These are phyloP conservation scores for Rhinoptilus africanus DNA, from an alignment of 2,113 vertebrate species.

Conservation along the genomic window DNA sequence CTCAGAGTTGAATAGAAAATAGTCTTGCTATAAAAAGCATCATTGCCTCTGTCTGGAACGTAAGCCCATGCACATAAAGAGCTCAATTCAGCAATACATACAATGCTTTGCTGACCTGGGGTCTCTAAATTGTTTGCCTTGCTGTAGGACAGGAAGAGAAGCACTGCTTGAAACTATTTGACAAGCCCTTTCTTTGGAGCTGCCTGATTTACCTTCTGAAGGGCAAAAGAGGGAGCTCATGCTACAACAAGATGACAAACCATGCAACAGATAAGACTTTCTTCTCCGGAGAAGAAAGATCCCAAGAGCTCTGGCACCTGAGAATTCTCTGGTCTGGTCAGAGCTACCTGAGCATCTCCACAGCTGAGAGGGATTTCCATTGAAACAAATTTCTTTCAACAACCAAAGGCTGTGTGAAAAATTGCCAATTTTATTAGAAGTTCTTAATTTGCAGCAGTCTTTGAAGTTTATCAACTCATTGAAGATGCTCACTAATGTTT, in stretches of 20 bases:
- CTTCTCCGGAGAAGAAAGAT: background rate
- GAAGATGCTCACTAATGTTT: background rate
- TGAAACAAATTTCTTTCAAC: background rate
- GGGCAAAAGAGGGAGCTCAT: constrained; percentile 52
- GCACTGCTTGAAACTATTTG: background rate
- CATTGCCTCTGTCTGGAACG: background rate
- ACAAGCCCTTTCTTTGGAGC: background rate
- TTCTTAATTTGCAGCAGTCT: background rate
- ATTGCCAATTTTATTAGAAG: background rate
- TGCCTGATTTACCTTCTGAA: constrained; percentile 41
- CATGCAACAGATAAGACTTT: background rate
- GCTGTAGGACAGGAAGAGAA: background rate
- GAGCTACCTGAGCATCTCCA: background rate
- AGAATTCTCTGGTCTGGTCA: background rate
- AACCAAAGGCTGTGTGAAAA: background rate
- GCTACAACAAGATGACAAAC: background rate
- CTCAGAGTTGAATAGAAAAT: background rate
- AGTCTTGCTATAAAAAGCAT: background rate
- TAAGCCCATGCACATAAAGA: background rate
- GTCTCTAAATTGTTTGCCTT: constrained; percentile 23
- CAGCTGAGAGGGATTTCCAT: background rate
- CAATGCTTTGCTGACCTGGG: background rate
- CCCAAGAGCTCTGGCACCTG: background rate
- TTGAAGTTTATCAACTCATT: background rate
- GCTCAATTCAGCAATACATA: background rate